phyloP scores from a whole-genome alignment of 2,888 invertebrate species.

The Phrixothrix hirtus region DNA sequence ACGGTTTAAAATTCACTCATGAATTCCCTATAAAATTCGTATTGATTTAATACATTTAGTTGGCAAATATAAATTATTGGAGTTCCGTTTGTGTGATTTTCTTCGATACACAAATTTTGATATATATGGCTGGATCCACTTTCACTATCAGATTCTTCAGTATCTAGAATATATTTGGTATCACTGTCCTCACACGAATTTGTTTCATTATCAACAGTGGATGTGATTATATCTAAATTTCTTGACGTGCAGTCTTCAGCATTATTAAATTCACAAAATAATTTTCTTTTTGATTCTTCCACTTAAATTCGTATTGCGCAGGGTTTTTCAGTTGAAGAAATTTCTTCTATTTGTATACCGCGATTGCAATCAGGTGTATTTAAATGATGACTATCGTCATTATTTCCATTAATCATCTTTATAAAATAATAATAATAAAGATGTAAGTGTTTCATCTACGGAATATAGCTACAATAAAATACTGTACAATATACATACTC shows the following conservation, averaged over 20 bases:
- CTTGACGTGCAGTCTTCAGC: not conserved
- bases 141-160: conserved; percentile 11
- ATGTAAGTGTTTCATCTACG: too few relatives aligned
- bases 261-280: too few relatives aligned
- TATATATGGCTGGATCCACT: not conserved
- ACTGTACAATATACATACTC: too few relatives aligned
- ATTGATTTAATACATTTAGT: too few relatives aligned
- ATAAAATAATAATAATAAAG: too few relatives aligned
- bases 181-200: conserved; percentile 3
- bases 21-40: too few relatives aligned
- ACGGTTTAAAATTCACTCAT: too few relatives aligned
- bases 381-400: not conserved
- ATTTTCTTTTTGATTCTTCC: not conserved
- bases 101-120: not conserved
- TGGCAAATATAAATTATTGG: too few relatives aligned
- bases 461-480: too few relatives aligned
- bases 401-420: conserved; percentile 49
- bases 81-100: too few relatives aligned
- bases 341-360: conserved; percentile 1
- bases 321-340: not conserved
- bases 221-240: not conserved
- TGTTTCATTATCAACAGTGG: conserved; percentile 1
- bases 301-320: not conserved
- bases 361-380: not conserved
- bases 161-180: conserved; percentile 6